These are phyloP conservation scores for Macrotis lagotis DNA, from an alignment of 2,113 vertebrate species.

Conservation along the genomic window DNA sequence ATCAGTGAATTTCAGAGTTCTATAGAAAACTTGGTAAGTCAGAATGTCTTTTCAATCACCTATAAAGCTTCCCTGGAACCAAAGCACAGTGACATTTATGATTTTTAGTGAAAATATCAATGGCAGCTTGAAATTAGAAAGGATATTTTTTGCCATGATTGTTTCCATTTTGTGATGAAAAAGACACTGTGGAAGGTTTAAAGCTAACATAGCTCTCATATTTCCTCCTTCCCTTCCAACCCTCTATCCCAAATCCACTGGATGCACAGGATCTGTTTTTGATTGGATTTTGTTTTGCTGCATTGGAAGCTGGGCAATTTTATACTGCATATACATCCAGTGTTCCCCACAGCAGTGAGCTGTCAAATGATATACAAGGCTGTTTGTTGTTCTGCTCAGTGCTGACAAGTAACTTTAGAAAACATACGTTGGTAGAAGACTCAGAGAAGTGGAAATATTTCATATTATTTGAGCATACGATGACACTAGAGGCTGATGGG, in stretches of 20 bases:
- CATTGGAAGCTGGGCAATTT: accelerated
- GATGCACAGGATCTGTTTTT: accelerated
- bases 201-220: not conserved
- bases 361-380: accelerated
- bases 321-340: not conserved
- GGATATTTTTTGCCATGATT: accelerated
- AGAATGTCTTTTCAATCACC: not conserved
- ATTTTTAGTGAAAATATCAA: accelerated
- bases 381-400: not conserved
- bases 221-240: not conserved
- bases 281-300: accelerated
- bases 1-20: constrained; percentile 98
- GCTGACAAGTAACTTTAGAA: accelerated
- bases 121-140: accelerated
- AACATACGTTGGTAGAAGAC: not conserved
- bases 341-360: accelerated
- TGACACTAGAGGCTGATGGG: accelerated
- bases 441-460: not conserved
- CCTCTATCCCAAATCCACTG: accelerated
- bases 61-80: accelerated
- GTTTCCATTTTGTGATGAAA: not conserved
- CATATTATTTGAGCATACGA: accelerated
- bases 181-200: accelerated
- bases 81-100: not conserved
- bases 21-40: constrained; percentile 96